Evolutionary conservation across 2,888 invertebrate species (phyloP).

Genomic region (Chloroclystis v-ata): DNA sequence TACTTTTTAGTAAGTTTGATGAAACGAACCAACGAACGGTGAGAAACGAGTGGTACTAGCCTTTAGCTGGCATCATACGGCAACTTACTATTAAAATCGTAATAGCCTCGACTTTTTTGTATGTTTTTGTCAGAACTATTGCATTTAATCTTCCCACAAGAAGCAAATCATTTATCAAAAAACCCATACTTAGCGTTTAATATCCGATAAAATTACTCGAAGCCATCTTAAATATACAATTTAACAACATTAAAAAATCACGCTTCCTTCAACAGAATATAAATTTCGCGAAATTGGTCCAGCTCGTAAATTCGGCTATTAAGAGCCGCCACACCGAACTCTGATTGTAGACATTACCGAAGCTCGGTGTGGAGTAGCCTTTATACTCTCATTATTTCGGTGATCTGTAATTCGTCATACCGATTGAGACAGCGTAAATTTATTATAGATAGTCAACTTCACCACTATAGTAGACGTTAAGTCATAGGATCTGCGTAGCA

Average conservation of each 20-base stretch:
- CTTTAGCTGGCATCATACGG: too few species aligned
- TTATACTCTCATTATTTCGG: constrained; percentile 40
- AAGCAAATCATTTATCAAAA: constrained; percentile 4
- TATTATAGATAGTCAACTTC: neutral
- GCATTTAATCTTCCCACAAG: neutral
- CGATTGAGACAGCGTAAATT: constrained; percentile 26
- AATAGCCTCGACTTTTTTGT: neutral
- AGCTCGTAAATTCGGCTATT: constrained; percentile 47
- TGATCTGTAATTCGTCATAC: constrained; percentile 45
- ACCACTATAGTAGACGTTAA: neutral
- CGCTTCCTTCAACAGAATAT: constrained; percentile 47
- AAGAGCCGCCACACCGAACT: constrained; percentile 20
- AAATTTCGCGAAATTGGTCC: constrained; percentile 55
- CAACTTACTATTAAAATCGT: too few species aligned
- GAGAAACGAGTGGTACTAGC: too few species aligned
- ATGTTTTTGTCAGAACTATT: neutral
- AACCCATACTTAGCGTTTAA: constrained; percentile 12
- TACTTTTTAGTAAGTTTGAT: too few species aligned
- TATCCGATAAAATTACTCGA: constrained; percentile 17
- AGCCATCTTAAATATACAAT: constrained; percentile 27
- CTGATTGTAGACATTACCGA: constrained; percentile 30
- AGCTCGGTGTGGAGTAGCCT: constrained; percentile 29
- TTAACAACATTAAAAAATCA: constrained; percentile 42
- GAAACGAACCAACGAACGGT: too few species aligned
- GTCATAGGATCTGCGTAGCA: neutral